These are phyloP conservation scores for Drosophila mettleri DNA, from an alignment of 2,888 invertebrate genomes.

Conservation along the genomic window DNA sequence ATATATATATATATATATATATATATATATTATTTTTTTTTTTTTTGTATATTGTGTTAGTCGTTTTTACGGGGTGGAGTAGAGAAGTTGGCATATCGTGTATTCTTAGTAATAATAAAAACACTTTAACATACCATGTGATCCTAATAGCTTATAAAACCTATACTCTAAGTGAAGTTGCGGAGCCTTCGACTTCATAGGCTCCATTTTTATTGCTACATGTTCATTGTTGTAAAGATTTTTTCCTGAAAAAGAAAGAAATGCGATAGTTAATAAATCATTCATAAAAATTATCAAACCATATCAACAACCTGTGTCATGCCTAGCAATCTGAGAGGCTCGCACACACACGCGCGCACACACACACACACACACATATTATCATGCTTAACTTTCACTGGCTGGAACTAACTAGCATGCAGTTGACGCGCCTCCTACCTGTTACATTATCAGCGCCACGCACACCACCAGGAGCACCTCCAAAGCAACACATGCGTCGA, in stretches of 20 bases:
- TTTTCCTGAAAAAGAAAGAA: slow-evolving; percentile 90
- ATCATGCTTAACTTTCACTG: slow-evolving; percentile 52
- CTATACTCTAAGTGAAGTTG: slow-evolving; percentile 99
- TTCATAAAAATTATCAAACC: not conserved
- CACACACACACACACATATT: slow-evolving; percentile 9
- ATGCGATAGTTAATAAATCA: slow-evolving; percentile 4
- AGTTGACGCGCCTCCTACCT: slow-evolving; percentile 53
- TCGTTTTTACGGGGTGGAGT: slow-evolving; percentile 10
- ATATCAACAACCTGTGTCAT: slow-evolving; percentile 28
- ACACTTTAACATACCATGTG: slow-evolving; percentile 91
- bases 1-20: slow-evolving; percentile 6
- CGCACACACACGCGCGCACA: slow-evolving; percentile 19
- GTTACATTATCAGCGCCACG: slow-evolving; percentile 55
- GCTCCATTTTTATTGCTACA: slow-evolving; percentile 99
- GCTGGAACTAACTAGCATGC: slow-evolving; percentile 41
- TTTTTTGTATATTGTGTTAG: slow-evolving; percentile 15
- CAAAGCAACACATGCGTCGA: slow-evolving; percentile 83
- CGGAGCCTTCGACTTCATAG: slow-evolving; percentile 99
- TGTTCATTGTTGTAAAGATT: slow-evolving; percentile 99
- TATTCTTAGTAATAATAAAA: slow-evolving; percentile 10
- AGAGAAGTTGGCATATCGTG: not conserved
- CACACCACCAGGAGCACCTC: slow-evolving; percentile 65
- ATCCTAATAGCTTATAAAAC: slow-evolving; percentile 99
- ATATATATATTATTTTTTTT: slow-evolving; percentile 10
- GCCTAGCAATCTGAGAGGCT: slow-evolving; percentile 34